Evolutionary conservation across 1,140 invertebrate species (phyloP).

Genomic region (Drosophila persimilis): DNA sequence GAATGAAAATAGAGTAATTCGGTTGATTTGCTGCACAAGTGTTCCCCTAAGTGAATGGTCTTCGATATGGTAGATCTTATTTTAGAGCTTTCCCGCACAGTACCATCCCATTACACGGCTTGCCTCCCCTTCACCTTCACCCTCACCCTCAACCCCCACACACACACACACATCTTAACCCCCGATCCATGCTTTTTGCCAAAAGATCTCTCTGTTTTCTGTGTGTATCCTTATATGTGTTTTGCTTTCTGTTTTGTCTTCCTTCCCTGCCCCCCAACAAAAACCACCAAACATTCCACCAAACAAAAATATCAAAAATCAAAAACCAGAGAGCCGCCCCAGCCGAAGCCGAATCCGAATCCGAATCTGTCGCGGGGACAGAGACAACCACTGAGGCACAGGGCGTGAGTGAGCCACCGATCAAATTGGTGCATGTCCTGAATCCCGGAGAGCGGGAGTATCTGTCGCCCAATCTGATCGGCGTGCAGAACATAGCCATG

Average conservation of each 20-base stretch:
- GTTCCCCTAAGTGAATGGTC: too few species aligned
- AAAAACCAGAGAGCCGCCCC: slow-evolving; percentile 15
- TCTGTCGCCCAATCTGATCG: slow-evolving; percentile 79
- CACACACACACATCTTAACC: slow-evolving; percentile 34
- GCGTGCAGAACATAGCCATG: slow-evolving; percentile 81
- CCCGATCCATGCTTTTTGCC: slow-evolving; percentile 14
- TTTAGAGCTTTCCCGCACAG: slow-evolving; percentile 5
- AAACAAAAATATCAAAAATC: neutral
- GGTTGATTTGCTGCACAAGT: too few species aligned
- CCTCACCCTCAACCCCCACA: neutral
- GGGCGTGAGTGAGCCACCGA: slow-evolving; percentile 64
- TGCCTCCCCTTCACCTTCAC: neutral
- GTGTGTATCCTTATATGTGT: slow-evolving; percentile 74
- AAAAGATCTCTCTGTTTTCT: slow-evolving; percentile 35
- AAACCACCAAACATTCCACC: slow-evolving; percentile 19
- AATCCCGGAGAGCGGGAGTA: slow-evolving; percentile 81
- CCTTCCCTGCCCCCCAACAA: slow-evolving; percentile 28
- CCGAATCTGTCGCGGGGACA: slow-evolving; percentile 9
- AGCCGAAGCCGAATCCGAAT: slow-evolving; percentile 9
- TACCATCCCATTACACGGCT: slow-evolving; percentile 6
- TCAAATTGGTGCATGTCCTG: slow-evolving; percentile 75
- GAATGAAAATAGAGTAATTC: too few species aligned
- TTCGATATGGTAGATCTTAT: neutral
- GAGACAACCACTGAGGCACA: slow-evolving; percentile 37
- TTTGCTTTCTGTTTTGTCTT: slow-evolving; percentile 78